A percentile compares a stretch with the other conserved stretches of the same genome.
Conservation (phyloP, 1,140 invertebrate species). For the Drosophila sucinea region DNA sequence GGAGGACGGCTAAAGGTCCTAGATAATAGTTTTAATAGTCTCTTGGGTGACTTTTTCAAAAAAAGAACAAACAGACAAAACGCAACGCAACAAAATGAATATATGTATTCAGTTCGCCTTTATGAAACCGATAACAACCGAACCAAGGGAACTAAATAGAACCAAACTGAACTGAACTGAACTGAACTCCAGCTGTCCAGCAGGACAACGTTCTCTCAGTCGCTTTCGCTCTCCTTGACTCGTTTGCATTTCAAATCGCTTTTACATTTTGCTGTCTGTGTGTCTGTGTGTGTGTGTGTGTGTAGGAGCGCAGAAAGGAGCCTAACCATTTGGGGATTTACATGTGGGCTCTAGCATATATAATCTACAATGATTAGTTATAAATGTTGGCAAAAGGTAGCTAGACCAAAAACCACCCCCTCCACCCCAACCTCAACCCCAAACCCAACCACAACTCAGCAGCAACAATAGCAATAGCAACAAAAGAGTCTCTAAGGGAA, state of each 20-base stretch:
- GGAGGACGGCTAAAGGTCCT: slow-evolving; percentile 14
- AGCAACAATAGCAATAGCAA: slow-evolving; percentile 26
- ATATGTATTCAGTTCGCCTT: slow-evolving; percentile 6
- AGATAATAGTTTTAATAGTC: slow-evolving; percentile 75
- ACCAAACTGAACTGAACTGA: background rate
- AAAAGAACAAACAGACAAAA: slow-evolving; percentile 11
- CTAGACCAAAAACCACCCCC: background rate
- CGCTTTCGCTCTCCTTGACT: slow-evolving; percentile 3
- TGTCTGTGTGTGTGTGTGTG: background rate
- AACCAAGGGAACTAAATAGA: slow-evolving; percentile 5
- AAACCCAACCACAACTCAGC: background rate
- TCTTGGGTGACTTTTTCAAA: slow-evolving; percentile 51
- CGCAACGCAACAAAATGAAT: slow-evolving; percentile 4
- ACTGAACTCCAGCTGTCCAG: slow-evolving; percentile 3
- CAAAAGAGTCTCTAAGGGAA: slow-evolving; percentile 3
- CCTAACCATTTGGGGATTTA: slow-evolving; percentile 13
- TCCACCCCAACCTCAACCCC: background rate
- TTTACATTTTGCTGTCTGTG: slow-evolving; percentile 12
- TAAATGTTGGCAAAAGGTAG: slow-evolving; percentile 31
- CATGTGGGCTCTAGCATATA: slow-evolving; percentile 10
- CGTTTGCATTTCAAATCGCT: slow-evolving; percentile 20
- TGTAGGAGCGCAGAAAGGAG: background rate
- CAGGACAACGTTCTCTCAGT: slow-evolving; percentile 3
- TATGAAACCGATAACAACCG: slow-evolving; percentile 20
- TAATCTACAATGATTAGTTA: slow-evolving; percentile 19